Percentiles rank a stretch among this genome's conserved stretches.
Evolutionary conservation across 2,113 vertebrate species (phyloP).

Genomic region (Dinomys branickii): DNA sequence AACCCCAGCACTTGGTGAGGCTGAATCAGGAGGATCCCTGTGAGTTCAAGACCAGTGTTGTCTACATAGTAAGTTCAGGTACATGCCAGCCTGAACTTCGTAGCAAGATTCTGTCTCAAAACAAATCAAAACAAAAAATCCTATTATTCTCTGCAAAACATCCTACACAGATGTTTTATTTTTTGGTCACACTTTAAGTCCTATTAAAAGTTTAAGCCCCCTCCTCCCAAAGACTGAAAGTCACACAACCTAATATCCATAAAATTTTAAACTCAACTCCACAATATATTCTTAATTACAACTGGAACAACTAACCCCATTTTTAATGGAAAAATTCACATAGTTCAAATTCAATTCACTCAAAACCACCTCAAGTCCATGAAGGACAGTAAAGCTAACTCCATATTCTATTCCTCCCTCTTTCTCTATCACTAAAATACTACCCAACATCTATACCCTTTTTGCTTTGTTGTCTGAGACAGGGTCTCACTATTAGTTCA

Average conservation of each 20-base stretch:
- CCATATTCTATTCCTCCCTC: neutral
- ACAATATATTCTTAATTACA: neutral
- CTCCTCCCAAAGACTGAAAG: conserved; percentile 28
- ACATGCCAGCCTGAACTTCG: neutral
- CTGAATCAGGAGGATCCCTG: neutral
- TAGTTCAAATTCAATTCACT: conserved; percentile 28
- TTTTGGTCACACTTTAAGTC: conserved; percentile 21
- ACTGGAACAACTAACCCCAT: neutral
- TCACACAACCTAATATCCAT: neutral
- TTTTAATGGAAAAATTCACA: conserved; percentile 40
- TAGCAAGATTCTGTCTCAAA: neutral
- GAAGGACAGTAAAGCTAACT: neutral
- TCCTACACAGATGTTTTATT: conserved; percentile 5
- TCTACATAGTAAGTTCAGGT: neutral
- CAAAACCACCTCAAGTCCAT: neutral
- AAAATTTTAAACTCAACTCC: neutral
- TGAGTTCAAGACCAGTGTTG: neutral
- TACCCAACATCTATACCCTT: neutral
- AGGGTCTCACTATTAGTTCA: neutral
- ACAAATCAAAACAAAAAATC: neutral
- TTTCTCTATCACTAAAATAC: neutral
- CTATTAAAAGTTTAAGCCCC: conserved; percentile 19
- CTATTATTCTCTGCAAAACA: neutral
- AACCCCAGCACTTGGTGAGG: neutral
- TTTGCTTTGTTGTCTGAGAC: neutral